phyloP scores from a whole-genome alignment of 1,140 invertebrate genomes.

The Akabosia matsudoensis region DNA sequence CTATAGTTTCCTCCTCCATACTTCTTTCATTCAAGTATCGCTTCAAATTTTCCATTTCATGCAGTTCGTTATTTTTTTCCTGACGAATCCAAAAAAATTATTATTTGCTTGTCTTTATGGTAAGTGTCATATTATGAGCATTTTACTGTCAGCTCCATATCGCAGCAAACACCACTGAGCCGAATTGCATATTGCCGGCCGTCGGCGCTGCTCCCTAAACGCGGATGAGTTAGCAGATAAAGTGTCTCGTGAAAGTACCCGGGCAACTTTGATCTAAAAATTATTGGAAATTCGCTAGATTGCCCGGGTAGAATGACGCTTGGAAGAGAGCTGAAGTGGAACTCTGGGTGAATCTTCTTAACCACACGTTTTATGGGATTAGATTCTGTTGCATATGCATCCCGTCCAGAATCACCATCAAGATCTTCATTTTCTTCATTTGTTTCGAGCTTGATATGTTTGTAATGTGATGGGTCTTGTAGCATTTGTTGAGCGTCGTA shows the following conservation, averaged over 20 bases:
- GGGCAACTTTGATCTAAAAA: slow-evolving; percentile 25
- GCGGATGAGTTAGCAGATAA: slow-evolving; percentile 40
- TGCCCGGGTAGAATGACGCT: slow-evolving; percentile 36
- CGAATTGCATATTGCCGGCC: slow-evolving; percentile 19
- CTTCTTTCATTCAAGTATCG: slow-evolving; percentile 12
- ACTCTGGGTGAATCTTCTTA: slow-evolving; percentile 23
- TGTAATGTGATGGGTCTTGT: background rate
- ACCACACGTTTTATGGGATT: background rate
- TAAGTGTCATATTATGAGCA: background rate
- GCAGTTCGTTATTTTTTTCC: background rate
- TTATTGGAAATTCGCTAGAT: slow-evolving; percentile 30
- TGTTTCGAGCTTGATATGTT: background rate
- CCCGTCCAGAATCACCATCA: background rate
- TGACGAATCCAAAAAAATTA: background rate
- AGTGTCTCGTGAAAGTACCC: slow-evolving; percentile 40
- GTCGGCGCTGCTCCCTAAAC: slow-evolving; percentile 16
- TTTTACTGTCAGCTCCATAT: slow-evolving; percentile 8
- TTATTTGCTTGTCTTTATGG: background rate
- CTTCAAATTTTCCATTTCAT: background rate
- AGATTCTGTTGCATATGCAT: no score
- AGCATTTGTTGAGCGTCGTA: slow-evolving; percentile 27
- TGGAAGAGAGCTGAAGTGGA: slow-evolving; percentile 34
- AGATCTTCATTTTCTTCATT: background rate
- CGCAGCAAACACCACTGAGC: slow-evolving; percentile 36
- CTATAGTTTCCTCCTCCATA: slow-evolving; percentile 24